These are phyloP conservation scores for Mungos mungo DNA, from an alignment of 2,113 vertebrate genomes.

Conservation along the genomic window DNA sequence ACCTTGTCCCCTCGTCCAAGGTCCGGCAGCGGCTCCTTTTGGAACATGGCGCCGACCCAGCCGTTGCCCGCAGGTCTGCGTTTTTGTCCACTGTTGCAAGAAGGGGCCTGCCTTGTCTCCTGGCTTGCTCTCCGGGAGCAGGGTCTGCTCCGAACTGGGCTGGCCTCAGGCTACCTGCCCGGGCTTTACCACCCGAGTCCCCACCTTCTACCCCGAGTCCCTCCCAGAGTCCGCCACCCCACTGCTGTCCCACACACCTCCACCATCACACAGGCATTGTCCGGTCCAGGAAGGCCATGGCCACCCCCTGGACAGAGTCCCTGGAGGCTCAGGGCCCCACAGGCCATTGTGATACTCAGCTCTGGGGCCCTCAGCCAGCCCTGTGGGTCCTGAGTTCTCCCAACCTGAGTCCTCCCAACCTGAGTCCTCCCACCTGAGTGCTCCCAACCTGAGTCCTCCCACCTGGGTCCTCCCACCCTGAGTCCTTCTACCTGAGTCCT, in stretches of 20 bases:
- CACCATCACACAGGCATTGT: neutral
- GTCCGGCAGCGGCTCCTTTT: too few species aligned
- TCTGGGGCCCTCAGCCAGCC: neutral
- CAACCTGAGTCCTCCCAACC: too few species aligned
- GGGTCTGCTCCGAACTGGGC: too few species aligned
- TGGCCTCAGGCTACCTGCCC: neutral
- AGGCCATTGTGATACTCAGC: neutral
- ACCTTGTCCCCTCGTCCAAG: too few species aligned
- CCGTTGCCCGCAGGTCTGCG: neutral
- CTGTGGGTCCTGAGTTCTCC: neutral
- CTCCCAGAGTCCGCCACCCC: neutral
- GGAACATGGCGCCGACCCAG: neutral
- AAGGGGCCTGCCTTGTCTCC: neutral
- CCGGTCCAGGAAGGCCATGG: too few species aligned
- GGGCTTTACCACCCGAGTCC: neutral
- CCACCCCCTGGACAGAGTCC: neutral
- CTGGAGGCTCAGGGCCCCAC: neutral
- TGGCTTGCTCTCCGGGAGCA: neutral
- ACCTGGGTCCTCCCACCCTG: too few species aligned
- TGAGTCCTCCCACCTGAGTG: too few species aligned
- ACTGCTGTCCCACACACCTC: too few species aligned
- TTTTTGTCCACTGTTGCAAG: neutral
- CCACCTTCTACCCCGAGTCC: too few species aligned
- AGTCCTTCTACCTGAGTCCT: too few species aligned
- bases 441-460: too few species aligned